Evolutionary conservation across 2,888 invertebrate genomes (phyloP), one percentile per base, ranked within the genome.

Genomic region (Plagiodera versicolora): DNA sequence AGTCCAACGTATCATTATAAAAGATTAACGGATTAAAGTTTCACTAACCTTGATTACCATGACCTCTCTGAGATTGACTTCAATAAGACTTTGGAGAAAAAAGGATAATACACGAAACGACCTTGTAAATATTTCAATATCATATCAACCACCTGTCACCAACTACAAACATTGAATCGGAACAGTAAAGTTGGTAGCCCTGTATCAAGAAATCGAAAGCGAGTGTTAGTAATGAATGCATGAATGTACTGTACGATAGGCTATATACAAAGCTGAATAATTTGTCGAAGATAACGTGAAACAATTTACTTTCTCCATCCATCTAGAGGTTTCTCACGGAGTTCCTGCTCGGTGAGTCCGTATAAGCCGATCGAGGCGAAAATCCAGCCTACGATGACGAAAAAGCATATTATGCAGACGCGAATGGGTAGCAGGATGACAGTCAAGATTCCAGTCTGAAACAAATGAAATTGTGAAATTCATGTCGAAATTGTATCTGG

Each of bases 241-340:
- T 39, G 3, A n/a, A 39, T n/a, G 44, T 14, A 19, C 16, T 45
- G 44, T 39, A 14, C 17, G 19, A 24, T 16, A 53, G 44, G 44
- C 52, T 52, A 52, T 47, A 16, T 20, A 49, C 47, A 54, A 58
- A 57, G 44, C 49, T 14, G 39, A 39, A 39, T 9, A 53, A 35
- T n/a, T 35, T 17, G 11, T n/a, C 28, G 16, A 53, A 49, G 35
- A 24, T 14, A 47, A 55, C 56, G 48, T 28, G 55, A 11, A 55
- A 61, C 35, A 45, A 78, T 83, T 83, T 84, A 95, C 95, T 90
- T 90, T 81, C 96, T 86, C 96, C 96, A 96, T 72, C 94, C 94
- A 10, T 87, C 86, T 73, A 96, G 83, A 2, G 96, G 96, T 74
- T 87, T 86, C 66, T 84, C 81, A 68, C 89, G 84, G 14, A 94